Conservation (phyloP, 92 coral and sea anemone genomes). For the Galaxea fascicularis region DNA sequence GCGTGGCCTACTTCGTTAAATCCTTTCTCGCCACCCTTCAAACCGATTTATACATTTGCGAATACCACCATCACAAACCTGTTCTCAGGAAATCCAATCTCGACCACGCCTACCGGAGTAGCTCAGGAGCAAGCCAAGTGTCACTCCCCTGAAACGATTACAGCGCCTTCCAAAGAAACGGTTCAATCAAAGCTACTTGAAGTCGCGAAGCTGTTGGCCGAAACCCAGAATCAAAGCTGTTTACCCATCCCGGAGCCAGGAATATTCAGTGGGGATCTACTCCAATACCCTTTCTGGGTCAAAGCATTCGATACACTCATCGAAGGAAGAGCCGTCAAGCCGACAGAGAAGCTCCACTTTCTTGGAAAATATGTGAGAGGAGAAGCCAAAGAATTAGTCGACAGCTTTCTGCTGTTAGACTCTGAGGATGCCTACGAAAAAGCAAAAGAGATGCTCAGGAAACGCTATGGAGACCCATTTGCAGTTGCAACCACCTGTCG, state of each 20-base stretch:
- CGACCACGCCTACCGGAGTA: not conserved
- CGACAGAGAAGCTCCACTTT: constrained; percentile 62
- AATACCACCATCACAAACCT: too few relatives aligned
- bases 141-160: not conserved
- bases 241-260: constrained; percentile 68
- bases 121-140: not conserved
- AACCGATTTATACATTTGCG: constrained; percentile 3
- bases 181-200: constrained; percentile 28
- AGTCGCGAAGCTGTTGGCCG: constrained; percentile 62
- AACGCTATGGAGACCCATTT: constrained; percentile 70
- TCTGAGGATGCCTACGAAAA: constrained; percentile 62
- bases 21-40: not conserved
- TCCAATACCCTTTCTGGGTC: constrained; percentile 64
- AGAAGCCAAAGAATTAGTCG: constrained; percentile 67
- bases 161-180: not conserved
- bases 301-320: constrained; percentile 66
- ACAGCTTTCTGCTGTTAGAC: constrained; percentile 63
- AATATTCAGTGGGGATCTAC: constrained; percentile 61
- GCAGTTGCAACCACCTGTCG: constrained; percentile 63
- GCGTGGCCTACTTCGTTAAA: too few relatives aligned
- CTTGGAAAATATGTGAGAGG: constrained; percentile 59
- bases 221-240: constrained; percentile 48
- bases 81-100: not conserved
- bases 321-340: constrained; percentile 59
- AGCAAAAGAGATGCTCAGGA: constrained; percentile 59